Evolutionary conservation across 2,888 invertebrate genomes (phyloP).

Genomic region (Rotaria socialis): DNA sequence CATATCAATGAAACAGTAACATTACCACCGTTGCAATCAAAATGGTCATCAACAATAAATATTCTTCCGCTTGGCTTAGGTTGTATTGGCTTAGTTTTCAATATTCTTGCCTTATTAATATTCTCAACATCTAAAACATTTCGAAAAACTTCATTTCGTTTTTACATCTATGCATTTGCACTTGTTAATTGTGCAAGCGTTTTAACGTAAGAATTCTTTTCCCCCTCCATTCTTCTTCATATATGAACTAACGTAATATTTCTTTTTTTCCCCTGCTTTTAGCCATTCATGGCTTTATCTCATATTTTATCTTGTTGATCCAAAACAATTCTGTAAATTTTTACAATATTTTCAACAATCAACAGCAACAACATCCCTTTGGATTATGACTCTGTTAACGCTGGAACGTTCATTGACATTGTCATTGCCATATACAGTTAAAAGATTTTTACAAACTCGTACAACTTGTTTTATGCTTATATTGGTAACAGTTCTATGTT

Average conservation of each 20-base stretch:
- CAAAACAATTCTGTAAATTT: slow-evolving; percentile 3
- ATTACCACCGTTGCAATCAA: neutral
- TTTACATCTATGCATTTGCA: slow-evolving; percentile 1
- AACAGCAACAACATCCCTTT: slow-evolving; percentile 5
- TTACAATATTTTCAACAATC: slow-evolving; percentile 23
- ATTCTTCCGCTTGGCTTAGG: neutral
- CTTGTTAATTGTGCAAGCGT: neutral
- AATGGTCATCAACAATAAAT: neutral
- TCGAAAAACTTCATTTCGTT: slow-evolving; percentile 30
- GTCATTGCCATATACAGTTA: neutral
- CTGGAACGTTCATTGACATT: slow-evolving; percentile 28
- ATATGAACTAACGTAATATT: no score
- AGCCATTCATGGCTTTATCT: slow-evolving; percentile 32
- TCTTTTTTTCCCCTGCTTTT: neutral
- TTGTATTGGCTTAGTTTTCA: slow-evolving; percentile 19
- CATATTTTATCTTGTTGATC: neutral
- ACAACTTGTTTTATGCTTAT: neutral
- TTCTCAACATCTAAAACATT: neutral
- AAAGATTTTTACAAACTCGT: neutral
- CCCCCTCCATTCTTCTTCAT: no score
- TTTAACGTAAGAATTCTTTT: neutral
- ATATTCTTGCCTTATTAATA: neutral
- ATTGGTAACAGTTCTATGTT: neutral
- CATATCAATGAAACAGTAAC: neutral
- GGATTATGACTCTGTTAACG: slow-evolving; percentile 22